Evolutionary conservation across 2,113 vertebrate genomes (phyloP).

Genomic region (Elgaria multicarinata): DNA sequence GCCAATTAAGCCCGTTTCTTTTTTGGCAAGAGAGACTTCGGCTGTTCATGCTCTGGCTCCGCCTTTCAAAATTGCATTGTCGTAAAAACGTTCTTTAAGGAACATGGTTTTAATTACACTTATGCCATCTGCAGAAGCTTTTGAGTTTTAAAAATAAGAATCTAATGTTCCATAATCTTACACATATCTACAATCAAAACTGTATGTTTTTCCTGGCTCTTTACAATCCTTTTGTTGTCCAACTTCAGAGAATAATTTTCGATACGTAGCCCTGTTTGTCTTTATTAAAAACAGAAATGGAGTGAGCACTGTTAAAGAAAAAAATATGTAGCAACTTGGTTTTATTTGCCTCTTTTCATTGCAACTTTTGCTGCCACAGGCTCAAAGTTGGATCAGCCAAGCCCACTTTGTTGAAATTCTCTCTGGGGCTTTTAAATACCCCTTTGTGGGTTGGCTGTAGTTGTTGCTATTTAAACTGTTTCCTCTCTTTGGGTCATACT

Average conservation of each 20-base stretch:
- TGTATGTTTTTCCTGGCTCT: not conserved
- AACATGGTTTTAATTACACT: constrained; percentile 70
- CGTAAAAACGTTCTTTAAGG: constrained; percentile 59
- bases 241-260: not conserved
- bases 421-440: not conserved
- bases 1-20: constrained; percentile 62
- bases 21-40: constrained; percentile 43
- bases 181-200: constrained; percentile 56
- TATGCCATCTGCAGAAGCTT: constrained; percentile 62
- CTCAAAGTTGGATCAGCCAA: not conserved
- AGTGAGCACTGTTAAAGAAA: not conserved
- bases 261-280: not conserved
- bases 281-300: constrained; percentile 35
- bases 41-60: constrained; percentile 47
- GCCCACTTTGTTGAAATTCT: not conserved
- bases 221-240: not conserved
- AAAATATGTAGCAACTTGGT: not conserved
- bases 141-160: constrained; percentile 45
- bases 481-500: not conserved
- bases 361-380: not conserved
- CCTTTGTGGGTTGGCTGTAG: not conserved
- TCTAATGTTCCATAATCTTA: constrained; percentile 41
- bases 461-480: not conserved
- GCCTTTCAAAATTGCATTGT: constrained; percentile 58
- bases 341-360: not conserved